Conservation (phyloP, 2,113 vertebrate genomes). For the Chitala chitala region DNA sequence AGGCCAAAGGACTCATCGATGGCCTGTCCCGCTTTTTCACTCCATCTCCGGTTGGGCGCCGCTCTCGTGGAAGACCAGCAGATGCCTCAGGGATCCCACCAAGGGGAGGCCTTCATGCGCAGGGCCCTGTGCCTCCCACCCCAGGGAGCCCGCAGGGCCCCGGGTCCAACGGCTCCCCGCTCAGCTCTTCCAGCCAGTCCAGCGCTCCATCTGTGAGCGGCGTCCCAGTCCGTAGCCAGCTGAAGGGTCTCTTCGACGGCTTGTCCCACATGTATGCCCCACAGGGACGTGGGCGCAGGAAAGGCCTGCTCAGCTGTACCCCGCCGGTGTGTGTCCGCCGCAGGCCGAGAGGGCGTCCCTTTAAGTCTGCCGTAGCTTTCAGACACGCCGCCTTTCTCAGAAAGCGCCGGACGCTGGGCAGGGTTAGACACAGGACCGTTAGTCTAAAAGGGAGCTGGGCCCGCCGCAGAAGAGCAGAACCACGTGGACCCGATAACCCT, state of each 20-base stretch:
- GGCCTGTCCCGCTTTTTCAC: slow-evolving; percentile 99
- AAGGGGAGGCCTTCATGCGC: slow-evolving; percentile 66
- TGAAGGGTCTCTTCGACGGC: slow-evolving; percentile 95
- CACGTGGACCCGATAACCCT: too few species aligned
- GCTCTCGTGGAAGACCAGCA: slow-evolving; percentile 79
- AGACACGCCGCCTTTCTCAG: slow-evolving; percentile 84
- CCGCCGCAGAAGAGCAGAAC: slow-evolving; percentile 92
- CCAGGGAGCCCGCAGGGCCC: slow-evolving; percentile 77
- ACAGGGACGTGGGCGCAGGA: slow-evolving; percentile 86
- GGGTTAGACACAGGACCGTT: slow-evolving; percentile 92
- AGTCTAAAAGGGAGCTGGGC: slow-evolving; percentile 87
- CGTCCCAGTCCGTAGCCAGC: slow-evolving; percentile 80
- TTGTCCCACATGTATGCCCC: slow-evolving; percentile 89
- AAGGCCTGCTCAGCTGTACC: slow-evolving; percentile 77
- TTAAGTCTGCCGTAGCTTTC: slow-evolving; percentile 86
- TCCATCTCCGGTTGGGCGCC: slow-evolving; percentile 92
- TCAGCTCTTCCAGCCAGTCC: slow-evolving; percentile 86
- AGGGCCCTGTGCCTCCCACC: slow-evolving; percentile 65
- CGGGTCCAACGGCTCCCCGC: slow-evolving; percentile 78
- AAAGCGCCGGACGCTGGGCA: slow-evolving; percentile 93
- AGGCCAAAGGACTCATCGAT: slow-evolving; percentile 98
- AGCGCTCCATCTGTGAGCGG: slow-evolving; percentile 77
- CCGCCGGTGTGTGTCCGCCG: slow-evolving; percentile 69
- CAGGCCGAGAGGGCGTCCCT: too few species aligned
- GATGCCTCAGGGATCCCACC: slow-evolving; percentile 71